These are phyloP conservation scores for Dipodomys stephensi DNA, from an alignment of 2,113 vertebrate species.

Conservation along the genomic window DNA sequence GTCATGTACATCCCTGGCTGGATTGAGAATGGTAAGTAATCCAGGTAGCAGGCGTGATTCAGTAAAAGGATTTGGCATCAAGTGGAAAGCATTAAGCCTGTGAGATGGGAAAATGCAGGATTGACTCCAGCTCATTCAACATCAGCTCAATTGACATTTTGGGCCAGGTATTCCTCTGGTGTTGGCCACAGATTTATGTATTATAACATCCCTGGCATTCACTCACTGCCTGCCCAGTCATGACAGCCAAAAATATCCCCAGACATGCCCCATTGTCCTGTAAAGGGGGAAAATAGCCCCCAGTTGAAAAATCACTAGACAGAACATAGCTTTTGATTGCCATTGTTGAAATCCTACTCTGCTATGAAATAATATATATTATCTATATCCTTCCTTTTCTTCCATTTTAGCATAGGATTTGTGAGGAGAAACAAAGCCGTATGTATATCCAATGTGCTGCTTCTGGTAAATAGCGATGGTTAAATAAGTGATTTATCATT, in stretches of 20 bases:
- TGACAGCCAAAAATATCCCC: neutral
- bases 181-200: neutral
- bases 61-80: neutral
- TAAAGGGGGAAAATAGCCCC: neutral
- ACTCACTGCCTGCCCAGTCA: neutral
- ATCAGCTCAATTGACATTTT: neutral
- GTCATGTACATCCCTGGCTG: slow-evolving; percentile 82
- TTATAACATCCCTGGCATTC: neutral
- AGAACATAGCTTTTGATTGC: neutral
- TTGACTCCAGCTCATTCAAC: neutral
- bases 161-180: neutral
- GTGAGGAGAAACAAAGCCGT: neutral
- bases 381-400: neutral
- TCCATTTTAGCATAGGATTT: neutral
- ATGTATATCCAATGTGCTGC: neutral
- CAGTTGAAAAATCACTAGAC: neutral
- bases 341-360: neutral
- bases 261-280: neutral
- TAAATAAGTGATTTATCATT: slow-evolving; percentile 3
- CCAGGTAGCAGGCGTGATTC: neutral
- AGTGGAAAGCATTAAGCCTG: neutral
- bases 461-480: neutral
- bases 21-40: slow-evolving; percentile 82
- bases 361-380: neutral
- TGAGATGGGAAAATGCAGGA: neutral